Evolutionary conservation across 1,140 invertebrate genomes (phyloP).

Genomic region (Drosophila dunni): DNA sequence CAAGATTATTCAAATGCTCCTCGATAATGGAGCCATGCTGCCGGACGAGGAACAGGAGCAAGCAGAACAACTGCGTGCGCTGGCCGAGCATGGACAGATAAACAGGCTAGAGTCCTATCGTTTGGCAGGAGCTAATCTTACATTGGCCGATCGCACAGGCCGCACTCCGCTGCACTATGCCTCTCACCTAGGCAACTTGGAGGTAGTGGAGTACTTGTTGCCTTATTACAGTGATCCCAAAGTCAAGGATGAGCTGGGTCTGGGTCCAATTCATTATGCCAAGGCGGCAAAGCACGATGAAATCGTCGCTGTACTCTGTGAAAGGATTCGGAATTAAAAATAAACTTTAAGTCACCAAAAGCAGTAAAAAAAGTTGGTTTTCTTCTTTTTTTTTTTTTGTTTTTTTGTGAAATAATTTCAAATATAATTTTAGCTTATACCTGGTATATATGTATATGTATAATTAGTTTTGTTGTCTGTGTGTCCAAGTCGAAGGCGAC

Average conservation of each 20-base stretch:
- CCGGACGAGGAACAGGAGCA: constrained; percentile 84
- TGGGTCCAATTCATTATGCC: constrained; percentile 85
- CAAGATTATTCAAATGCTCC: constrained; percentile 86
- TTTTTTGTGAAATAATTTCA: constrained; percentile 71
- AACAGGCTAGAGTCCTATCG: constrained; percentile 86
- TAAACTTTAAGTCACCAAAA: neutral
- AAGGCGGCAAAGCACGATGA: constrained; percentile 56
- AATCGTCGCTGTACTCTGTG: constrained; percentile 47
- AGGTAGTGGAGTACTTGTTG: constrained; percentile 85
- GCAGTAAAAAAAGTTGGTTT: constrained; percentile 16
- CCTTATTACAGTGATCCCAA: constrained; percentile 77
- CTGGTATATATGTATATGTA: constrained; percentile 68
- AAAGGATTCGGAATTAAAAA: neutral
- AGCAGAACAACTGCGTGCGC: constrained; percentile 87
- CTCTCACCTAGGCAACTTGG: constrained; percentile 84
- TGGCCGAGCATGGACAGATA: constrained; percentile 86
- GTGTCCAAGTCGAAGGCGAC: constrained; percentile 63
- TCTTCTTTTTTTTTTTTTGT: constrained; percentile 40
- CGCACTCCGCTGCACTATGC: constrained; percentile 88
- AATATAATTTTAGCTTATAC: constrained; percentile 78
- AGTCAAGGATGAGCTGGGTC: constrained; percentile 84
- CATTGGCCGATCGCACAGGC: constrained; percentile 86
- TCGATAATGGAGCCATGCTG: constrained; percentile 88
- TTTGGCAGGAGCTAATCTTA: constrained; percentile 88
- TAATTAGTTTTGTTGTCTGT: constrained; percentile 69